Percentiles rank a stretch among this genome's conserved stretches.
Conservation (phyloP, 2,113 vertebrate species). For the Vulpes vulpes region DNA sequence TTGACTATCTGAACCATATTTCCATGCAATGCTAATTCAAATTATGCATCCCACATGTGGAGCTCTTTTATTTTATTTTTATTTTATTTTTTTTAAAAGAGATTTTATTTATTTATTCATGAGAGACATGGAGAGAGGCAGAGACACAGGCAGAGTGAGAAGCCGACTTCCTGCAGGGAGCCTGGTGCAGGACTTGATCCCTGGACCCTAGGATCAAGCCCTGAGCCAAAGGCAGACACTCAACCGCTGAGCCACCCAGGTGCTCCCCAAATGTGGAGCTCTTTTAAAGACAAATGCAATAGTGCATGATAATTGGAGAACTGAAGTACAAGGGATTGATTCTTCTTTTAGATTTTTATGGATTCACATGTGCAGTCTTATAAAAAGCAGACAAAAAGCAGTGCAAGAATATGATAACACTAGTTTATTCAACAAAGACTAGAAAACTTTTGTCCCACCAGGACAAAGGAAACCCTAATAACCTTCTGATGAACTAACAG, state of each 20-base stretch:
- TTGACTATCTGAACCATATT: background rate
- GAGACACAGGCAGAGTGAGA: too few species aligned
- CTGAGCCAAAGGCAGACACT: too few species aligned
- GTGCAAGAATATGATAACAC: background rate
- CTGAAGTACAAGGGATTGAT: background rate
- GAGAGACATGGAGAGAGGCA: too few species aligned
- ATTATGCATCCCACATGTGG: background rate
- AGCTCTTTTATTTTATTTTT: too few species aligned
- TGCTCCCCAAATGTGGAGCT: background rate
- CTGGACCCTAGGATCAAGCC: too few species aligned
- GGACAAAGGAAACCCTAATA: background rate
- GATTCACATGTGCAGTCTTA: background rate
- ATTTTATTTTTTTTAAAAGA: too few species aligned
- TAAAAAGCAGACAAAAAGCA: background rate
- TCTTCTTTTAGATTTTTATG: background rate
- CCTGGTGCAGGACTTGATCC: too few species aligned
- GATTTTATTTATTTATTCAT: too few species aligned
- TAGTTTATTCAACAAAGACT: background rate
- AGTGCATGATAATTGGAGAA: background rate
- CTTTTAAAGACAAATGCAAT: background rate
- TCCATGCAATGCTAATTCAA: background rate
- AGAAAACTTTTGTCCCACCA: background rate
- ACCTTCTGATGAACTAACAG: background rate
- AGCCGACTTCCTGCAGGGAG: too few species aligned
- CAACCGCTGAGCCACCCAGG: too few species aligned